Evolutionary conservation across 2,888 invertebrate genomes (phyloP).

Genomic region (Orthonevra nobilis): DNA sequence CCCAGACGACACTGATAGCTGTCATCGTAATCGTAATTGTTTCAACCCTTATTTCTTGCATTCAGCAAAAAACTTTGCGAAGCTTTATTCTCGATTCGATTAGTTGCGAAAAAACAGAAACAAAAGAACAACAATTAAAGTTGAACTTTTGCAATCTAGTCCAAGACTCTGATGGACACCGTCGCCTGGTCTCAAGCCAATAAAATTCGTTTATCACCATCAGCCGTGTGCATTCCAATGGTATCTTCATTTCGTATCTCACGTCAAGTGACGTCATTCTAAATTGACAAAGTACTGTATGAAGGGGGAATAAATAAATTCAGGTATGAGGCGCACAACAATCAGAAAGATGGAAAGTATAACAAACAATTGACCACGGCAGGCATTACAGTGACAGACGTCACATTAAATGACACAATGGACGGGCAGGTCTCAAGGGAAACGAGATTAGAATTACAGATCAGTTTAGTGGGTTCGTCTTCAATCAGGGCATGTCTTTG

Average conservation of each 20-base stretch:
- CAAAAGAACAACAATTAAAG: too few relatives aligned
- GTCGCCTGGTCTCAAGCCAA: too few relatives aligned
- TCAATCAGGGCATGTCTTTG: constrained; percentile 13
- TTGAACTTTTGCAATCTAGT: too few relatives aligned
- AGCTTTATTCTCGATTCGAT: too few relatives aligned
- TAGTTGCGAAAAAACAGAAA: too few relatives aligned
- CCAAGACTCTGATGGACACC: too few relatives aligned
- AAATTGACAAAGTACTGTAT: too few relatives aligned
- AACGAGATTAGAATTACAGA: constrained; percentile 37
- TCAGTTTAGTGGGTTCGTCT: constrained; percentile 5
- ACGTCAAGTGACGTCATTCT: constrained; percentile 11
- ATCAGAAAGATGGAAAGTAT: constrained; percentile 11
- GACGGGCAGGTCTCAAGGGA: constrained; percentile 4
- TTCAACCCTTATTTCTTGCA: background rate
- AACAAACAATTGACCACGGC: constrained; percentile 25
- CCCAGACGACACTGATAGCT: constrained; percentile 21
- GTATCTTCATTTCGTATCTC: background rate
- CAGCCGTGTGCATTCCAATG: background rate
- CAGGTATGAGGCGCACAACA: constrained; percentile 6
- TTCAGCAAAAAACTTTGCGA: too few relatives aligned
- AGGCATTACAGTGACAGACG: constrained; percentile 56
- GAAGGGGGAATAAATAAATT: background rate
- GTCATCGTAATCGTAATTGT: background rate
- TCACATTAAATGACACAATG: constrained; percentile 57
- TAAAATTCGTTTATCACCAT: too few relatives aligned